Evolutionary conservation across 2,888 invertebrate species (phyloP).

Genomic region (Noctuana brunneofusca): DNA sequence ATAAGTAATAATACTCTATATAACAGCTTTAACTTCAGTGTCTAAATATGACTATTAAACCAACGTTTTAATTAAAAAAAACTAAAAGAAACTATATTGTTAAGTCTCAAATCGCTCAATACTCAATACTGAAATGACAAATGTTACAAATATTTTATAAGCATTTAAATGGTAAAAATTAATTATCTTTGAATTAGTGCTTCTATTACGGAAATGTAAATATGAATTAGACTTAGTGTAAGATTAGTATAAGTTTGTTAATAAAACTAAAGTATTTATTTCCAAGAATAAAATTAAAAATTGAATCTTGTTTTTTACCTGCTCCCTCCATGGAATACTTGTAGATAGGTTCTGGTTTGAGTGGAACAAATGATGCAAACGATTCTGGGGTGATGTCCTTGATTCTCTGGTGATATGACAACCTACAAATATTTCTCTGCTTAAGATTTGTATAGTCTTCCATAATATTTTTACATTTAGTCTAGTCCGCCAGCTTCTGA

Average conservation of each 20-base stretch:
- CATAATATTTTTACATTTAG: no score
- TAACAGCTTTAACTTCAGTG: constrained; percentile 27
- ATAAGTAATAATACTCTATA: constrained; percentile 34
- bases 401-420: constrained; percentile 97
- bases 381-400: constrained; percentile 95
- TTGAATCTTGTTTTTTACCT: constrained; percentile 81
- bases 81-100: neutral
- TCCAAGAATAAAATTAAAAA: constrained; percentile 50
- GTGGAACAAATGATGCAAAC: constrained; percentile 92
- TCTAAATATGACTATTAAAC: neutral
- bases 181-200: constrained; percentile 37
- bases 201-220: constrained; percentile 62
- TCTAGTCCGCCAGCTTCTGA: no score
- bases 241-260: constrained; percentile 59
- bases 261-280: constrained; percentile 57
- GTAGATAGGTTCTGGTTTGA: constrained; percentile 92
- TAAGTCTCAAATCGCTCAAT: constrained; percentile 3
- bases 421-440: constrained; percentile 65
- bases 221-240: constrained; percentile 60
- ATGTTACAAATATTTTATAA: constrained; percentile 53
- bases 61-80: neutral
- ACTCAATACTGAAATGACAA: constrained; percentile 30
- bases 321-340: constrained; percentile 96
- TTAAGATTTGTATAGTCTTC: neutral
- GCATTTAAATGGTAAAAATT: constrained; percentile 55